phyloP scores from a whole-genome alignment of 2,888 invertebrate genomes.

The Rhimphoctona megacephalus region DNA sequence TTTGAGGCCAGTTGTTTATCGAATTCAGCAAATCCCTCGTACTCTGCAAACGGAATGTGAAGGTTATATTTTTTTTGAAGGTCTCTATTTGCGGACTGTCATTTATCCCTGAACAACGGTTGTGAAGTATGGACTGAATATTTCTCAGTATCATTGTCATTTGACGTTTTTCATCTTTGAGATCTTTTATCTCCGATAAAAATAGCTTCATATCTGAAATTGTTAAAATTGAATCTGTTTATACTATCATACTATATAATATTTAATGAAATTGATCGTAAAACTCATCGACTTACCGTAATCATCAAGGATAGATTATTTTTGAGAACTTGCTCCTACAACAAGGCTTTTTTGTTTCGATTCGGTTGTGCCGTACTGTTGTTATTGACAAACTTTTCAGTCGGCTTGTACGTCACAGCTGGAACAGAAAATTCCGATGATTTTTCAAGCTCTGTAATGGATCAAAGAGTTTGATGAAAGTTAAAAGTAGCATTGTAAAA shows the following conservation, averaged over 20 bases:
- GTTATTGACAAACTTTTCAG: not conserved
- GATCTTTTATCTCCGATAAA: not conserved
- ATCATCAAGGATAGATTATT: constrained; percentile 11
- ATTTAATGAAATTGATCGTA: not conserved
- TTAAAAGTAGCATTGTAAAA: no score
- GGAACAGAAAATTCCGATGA: no score
- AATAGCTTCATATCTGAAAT: constrained; percentile 20
- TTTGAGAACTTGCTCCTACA: constrained; percentile 6
- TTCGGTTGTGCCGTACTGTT: not conserved
- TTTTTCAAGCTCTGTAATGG: no score
- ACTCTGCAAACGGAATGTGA: constrained; percentile 9
- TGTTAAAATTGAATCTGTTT: not conserved
- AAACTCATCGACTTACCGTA: constrained; percentile 11
- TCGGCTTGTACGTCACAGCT: not conserved
- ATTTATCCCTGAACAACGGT: not conserved
- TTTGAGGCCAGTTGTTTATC: constrained; percentile 15
- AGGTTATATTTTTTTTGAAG: constrained; percentile 26
- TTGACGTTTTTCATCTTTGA: constrained; percentile 20
- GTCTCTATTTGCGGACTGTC: not conserved
- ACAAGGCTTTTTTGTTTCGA: not conserved
- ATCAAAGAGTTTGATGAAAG: no score
- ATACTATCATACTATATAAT: not conserved
- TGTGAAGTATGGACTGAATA: constrained; percentile 8
- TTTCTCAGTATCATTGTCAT: constrained; percentile 5
- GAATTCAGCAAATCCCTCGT: constrained; percentile 2